Percentiles rank a stretch among this genome's conserved stretches.
Evolutionary conservation across 2,888 invertebrate genomes (phyloP).

Genomic region (Cartodere bifasciata): DNA sequence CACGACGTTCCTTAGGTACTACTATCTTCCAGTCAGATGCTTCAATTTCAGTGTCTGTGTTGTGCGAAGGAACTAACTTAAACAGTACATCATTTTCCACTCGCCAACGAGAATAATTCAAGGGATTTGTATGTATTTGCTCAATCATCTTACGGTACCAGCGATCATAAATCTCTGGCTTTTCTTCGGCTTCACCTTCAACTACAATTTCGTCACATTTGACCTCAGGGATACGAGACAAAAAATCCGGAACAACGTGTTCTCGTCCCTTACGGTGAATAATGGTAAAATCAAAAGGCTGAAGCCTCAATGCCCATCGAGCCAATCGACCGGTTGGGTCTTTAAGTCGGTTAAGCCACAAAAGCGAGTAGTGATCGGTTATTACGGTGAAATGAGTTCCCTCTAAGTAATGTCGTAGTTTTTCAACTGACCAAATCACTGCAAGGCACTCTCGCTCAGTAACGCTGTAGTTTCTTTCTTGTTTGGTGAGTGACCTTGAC

Average conservation of each 20-base stretch:
- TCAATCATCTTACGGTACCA: conserved; percentile 5
- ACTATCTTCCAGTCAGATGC: conserved; percentile 5
- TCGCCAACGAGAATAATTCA: conserved; percentile 3
- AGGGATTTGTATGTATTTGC: conserved; percentile 1
- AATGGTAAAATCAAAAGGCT: conserved; percentile 16
- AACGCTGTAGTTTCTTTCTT: conserved; percentile 7
- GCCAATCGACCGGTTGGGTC: conserved; percentile 15
- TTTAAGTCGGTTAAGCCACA: conserved; percentile 10
- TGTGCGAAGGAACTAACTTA: background rate
- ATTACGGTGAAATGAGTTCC: conserved; percentile 13
- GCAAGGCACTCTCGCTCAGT: conserved; percentile 7
- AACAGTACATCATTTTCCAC: conserved; percentile 1
- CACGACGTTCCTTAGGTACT: conserved; percentile 3
- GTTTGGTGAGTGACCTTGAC: conserved; percentile 3
- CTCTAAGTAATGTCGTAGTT: conserved; percentile 14
- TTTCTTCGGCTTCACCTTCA: background rate
- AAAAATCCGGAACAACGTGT: conserved; percentile 11
- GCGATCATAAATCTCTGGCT: conserved; percentile 1
- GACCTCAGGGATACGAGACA: conserved; percentile 5
- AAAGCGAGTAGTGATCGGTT: conserved; percentile 13
- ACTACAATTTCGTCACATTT: background rate
- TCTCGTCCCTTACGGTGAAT: conserved; percentile 12
- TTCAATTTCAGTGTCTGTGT: background rate
- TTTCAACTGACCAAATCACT: conserved; percentile 8
- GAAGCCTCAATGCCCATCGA: conserved; percentile 16